These are phyloP conservation scores for Atherinomorus stipes DNA, from an alignment of 2,113 vertebrate genomes.

Conservation along the genomic window DNA sequence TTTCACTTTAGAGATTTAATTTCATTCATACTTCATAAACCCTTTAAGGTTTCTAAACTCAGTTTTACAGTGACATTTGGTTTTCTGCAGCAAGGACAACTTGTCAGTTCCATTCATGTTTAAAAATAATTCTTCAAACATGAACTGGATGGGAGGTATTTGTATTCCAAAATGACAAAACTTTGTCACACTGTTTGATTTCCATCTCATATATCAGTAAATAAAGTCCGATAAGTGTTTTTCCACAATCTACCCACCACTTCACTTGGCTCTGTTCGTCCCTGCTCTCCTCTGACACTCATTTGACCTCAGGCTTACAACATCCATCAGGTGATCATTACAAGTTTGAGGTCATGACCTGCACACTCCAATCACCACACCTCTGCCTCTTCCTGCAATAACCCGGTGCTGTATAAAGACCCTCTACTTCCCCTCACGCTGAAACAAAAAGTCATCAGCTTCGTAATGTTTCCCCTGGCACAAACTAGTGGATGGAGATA, in stretches of 20 bases:
- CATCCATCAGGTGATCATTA: constrained; percentile 83
- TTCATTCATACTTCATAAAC: too few relatives aligned
- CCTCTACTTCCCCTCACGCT: constrained; percentile 44
- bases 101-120: too few relatives aligned
- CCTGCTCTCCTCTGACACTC: constrained; percentile 57
- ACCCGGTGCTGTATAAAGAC: constrained; percentile 34
- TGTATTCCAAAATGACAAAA: too few relatives aligned
- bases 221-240: constrained; percentile 10
- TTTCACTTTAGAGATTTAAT: too few relatives aligned
- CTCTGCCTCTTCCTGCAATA: constrained; percentile 62
- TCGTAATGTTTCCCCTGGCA: constrained; percentile 57
- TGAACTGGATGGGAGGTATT: too few relatives aligned
- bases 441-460: constrained; percentile 37
- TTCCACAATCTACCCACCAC: not conserved
- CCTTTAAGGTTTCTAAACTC: too few relatives aligned
- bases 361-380: constrained; percentile 67
- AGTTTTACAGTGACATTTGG: too few relatives aligned
- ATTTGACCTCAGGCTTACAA: constrained; percentile 70
- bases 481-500: constrained; percentile 62
- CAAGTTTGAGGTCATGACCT: constrained; percentile 75
- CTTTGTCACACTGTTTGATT: not conserved
- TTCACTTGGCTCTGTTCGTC: constrained; percentile 24
- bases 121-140: too few relatives aligned
- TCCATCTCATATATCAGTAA: not conserved
- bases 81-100: too few relatives aligned